Percentiles rank a stretch among this genome's conserved stretches.
phyloP scores from a whole-genome alignment of 2,888 invertebrate genomes.

The Harpalus rufipes region DNA sequence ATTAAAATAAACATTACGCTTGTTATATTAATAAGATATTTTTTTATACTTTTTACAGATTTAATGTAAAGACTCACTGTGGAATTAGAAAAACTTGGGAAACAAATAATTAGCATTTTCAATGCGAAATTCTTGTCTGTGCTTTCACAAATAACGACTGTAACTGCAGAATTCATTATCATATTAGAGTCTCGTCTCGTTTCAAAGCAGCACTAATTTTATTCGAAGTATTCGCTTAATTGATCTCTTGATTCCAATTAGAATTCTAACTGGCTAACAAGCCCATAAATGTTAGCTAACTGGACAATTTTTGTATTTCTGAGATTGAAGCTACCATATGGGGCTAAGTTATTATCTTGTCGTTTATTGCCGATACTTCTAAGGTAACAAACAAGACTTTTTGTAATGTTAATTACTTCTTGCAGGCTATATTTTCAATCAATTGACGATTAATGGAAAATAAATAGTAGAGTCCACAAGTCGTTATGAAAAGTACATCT shows the following conservation, averaged over 20 bases:
- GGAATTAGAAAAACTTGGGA: slow-evolving; percentile 24
- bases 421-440: background rate
- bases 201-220: slow-evolving; percentile 50
- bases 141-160: slow-evolving; percentile 43
- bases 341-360: slow-evolving; percentile 38
- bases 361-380: slow-evolving; percentile 40
- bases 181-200: slow-evolving; percentile 50
- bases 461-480: background rate
- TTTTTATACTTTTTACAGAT: slow-evolving; percentile 9
- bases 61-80: slow-evolving; percentile 6
- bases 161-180: slow-evolving; percentile 47
- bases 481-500: background rate
- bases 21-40: background rate
- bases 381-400: slow-evolving; percentile 31
- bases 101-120: slow-evolving; percentile 40
- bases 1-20: background rate
- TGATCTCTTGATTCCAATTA: slow-evolving; percentile 54
- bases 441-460: background rate
- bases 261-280: slow-evolving; percentile 48
- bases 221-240: slow-evolving; percentile 51
- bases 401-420: background rate
- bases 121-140: slow-evolving; percentile 28
- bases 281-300: slow-evolving; percentile 41
- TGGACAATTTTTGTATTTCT: slow-evolving; percentile 48
- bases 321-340: slow-evolving; percentile 48